Base-by-base conservation (phyloP, 2,888 invertebrate genomes). In the Uloborus plumipes region DNA sequence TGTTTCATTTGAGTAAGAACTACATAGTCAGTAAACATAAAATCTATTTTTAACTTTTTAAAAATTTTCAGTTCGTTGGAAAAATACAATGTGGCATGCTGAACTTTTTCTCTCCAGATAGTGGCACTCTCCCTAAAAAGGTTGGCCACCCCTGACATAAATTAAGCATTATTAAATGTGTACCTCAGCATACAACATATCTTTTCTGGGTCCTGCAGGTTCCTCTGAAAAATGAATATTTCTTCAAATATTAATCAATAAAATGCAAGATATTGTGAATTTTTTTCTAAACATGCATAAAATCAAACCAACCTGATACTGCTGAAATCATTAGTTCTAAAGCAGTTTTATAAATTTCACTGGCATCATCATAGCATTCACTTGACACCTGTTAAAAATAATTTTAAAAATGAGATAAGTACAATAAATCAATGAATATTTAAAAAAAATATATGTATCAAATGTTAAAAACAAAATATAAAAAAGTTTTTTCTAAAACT, bases 261-360 rank as follows among this genome's bases (percentile, higher is more conserved):
- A 61, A 26, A 13, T 61, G 3, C 39, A 39, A 39, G 9, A 39
- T 31, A 31, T n/a, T n/a, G n/a, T n/a, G 9, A 39, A 39, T 39
- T 39, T 39, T 9, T 39, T 39, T 39, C 9, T 39, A 39, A 11
- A 39, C 1, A 39, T 39, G 39, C 39, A 39, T 39, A 7, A 39
- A 39, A 53, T 26, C 9, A 73, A 55, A 69, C 59, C 62, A 26
- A 80, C 80, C 58, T 22, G 67, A 65, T 7, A 84, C 79, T 20
- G 74, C 64, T n/a, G 65, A 51, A 26, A 84, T 75, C 75, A 84
- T 74, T 26, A 79, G 64, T 78, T 70, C 83, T 31, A 84, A 50
- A 53, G 84, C 79, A 53, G 69, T 67, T 31, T 79, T 70, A 26
- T 74, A 83, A 20, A 74, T 22, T 22, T 58, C 26, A n/a, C 64